These are phyloP conservation scores for Brachionus calyciflorus DNA, from an alignment of 1,140 invertebrate species.

Conservation along the genomic window DNA sequence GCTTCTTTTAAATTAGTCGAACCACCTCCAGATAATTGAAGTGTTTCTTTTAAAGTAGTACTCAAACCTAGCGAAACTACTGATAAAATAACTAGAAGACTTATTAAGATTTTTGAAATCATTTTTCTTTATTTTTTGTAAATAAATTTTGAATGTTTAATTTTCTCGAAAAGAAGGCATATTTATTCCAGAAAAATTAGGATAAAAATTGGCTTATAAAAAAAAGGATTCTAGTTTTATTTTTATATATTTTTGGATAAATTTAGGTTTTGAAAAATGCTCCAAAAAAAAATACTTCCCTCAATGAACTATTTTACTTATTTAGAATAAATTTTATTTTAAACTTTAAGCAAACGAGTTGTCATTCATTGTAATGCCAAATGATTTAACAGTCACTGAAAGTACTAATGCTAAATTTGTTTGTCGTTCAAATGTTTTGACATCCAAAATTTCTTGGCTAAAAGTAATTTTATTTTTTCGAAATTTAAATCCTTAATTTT, in stretches of 20 bases:
- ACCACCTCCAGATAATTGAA: too few species aligned
- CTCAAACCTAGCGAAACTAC: too few species aligned
- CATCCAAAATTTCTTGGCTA: neutral
- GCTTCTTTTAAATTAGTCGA: too few species aligned
- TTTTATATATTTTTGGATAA: too few species aligned
- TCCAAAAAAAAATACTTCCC: neutral
- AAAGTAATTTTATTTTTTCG: neutral
- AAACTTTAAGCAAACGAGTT: neutral
- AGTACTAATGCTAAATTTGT: neutral
- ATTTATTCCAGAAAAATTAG: too few species aligned
- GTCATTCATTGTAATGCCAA: neutral
- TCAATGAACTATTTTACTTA: neutral
- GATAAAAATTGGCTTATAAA: too few species aligned
- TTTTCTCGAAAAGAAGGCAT: too few species aligned
- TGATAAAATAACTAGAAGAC: neutral
- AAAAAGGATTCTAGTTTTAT: too few species aligned
- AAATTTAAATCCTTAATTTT: neutral
- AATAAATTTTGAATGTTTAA: too few species aligned
- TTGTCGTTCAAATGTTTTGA: neutral
- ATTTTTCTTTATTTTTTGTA: neutral
- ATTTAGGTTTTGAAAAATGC: neutral
- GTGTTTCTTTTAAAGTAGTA: too few species aligned
- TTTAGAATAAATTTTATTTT: neutral
- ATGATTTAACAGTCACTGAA: constrained; percentile 5
- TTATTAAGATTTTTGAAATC: neutral